Base-by-base conservation (phyloP, 2,113 vertebrate genomes). In the Aspidoscelis tigris region DNA sequence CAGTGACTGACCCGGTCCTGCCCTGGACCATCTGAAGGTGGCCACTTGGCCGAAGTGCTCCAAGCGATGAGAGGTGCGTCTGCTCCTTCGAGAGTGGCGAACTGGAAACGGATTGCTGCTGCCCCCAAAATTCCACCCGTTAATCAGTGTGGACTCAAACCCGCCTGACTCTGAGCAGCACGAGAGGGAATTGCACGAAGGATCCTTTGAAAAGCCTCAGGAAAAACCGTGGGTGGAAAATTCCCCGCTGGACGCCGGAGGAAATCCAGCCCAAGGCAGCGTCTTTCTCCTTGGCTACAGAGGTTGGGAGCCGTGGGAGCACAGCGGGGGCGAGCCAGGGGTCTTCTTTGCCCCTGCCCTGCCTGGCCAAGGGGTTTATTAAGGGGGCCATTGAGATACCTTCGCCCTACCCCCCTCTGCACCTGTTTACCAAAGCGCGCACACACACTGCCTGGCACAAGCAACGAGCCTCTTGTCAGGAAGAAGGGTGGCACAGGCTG, bases 131-230 rank as follows among this genome's bases (percentile, higher is more conserved):
- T 86, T 91, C 86, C 65, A 64, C 90, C 64, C 84, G 7, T 88
- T 9, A 81, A 50, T 50, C 47, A 50, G 47, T 50, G 5, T 50
- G 33, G 33, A 33, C 33, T 33, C 90, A 89, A 89, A 89, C 93
- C 82, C 90, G 92, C 86, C 75, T 69, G 33, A 33, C 86, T 88
- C 90, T 11, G 65, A 95, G 93, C 91, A 81, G 87, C 94, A 95
- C 94, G 94, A 93, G 89, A 94, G 92, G 84, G 93, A 92, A 94
- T 92, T 90, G 73, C 1, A 1, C 94, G 94, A 95, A 91, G 91
- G 94, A 89, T 92, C 89, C 91, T 87, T 86, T 68, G 90, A 87
- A 78, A 81, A 78, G 90, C 90, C 84, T 91, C 87, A 94, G 93
- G 91, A 93, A 95, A 94, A 94, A 91, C 89, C 88, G 66, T 69